Conservation (phyloP, 2,113 vertebrate genomes). For the Silurus glanis region DNA sequence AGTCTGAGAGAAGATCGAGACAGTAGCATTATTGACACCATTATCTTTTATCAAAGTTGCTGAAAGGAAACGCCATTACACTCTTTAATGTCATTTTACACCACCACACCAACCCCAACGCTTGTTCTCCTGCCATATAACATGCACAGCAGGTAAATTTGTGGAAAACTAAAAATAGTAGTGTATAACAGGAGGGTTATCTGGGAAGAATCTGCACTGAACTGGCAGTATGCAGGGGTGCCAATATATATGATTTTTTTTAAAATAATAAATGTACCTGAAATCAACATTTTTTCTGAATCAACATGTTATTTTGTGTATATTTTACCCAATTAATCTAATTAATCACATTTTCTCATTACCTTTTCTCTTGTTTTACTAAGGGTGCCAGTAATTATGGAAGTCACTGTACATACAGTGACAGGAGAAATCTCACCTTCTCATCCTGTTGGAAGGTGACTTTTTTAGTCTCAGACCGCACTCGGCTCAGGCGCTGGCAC, state of each 20-base stretch:
- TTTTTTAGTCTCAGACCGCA: constrained; percentile 82
- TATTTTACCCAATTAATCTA: neutral
- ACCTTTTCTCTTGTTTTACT: neutral
- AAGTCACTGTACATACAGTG: neutral
- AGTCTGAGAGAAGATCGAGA: constrained; percentile 20
- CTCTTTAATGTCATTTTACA: constrained; percentile 7
- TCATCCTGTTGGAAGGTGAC: constrained; percentile 84
- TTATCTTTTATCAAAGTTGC: constrained; percentile 42
- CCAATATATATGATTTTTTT: neutral
- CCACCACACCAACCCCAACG: neutral
- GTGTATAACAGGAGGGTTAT: neutral
- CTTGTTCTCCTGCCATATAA: neutral
- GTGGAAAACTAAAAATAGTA: neutral
- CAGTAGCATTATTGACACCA: constrained; percentile 2
- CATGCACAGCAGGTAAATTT: neutral
- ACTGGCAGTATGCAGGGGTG: neutral
- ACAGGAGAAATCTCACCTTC: constrained; percentile 76
- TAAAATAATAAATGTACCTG: neutral
- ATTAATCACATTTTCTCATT: neutral
- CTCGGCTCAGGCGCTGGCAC: constrained; percentile 81
- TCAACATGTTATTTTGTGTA: neutral
- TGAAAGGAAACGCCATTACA: constrained; percentile 11
- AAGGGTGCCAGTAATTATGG: neutral
- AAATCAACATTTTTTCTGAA: too few species aligned
- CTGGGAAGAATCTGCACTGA: neutral